Evolutionary conservation across 2,797 vertebrate species (phyloP).

Genomic region (Macroramphosus scolopax): DNA sequence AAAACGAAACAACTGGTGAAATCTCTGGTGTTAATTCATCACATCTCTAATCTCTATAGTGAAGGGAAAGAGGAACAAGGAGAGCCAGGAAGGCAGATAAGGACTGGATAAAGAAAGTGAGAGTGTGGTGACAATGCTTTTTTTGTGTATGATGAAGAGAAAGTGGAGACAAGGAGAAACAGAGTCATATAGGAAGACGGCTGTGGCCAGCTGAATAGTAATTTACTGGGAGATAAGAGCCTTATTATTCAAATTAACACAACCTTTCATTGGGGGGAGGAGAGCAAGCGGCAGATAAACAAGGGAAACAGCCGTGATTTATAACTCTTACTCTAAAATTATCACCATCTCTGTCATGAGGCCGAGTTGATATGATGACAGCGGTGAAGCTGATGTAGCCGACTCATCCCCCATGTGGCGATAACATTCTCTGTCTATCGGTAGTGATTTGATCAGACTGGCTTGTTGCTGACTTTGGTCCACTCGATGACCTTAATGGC

Average conservation of each 20-base stretch:
- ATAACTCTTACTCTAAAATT: constrained; percentile 47
- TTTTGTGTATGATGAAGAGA: constrained; percentile 39
- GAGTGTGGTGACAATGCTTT: constrained; percentile 1
- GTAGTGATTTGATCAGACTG: constrained; percentile 7
- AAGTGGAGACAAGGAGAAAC: constrained; percentile 20
- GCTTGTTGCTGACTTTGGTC: constrained; percentile 46
- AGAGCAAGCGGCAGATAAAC: constrained; percentile 35
- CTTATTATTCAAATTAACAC: constrained; percentile 68
- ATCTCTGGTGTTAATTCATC: too few relatives aligned
- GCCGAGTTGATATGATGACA: constrained; percentile 44
- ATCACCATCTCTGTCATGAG: constrained; percentile 50
- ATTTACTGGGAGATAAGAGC: constrained; percentile 60
- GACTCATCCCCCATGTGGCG: constrained; percentile 23
- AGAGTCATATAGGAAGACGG: constrained; percentile 32
- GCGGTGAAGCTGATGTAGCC: constrained; percentile 47
- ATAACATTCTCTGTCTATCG: constrained; percentile 34
- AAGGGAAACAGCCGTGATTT: constrained; percentile 42
- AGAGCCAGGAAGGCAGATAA: constrained; percentile 46
- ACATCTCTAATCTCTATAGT: constrained; percentile 5
- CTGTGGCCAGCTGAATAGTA: constrained; percentile 43
- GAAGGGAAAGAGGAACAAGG: constrained; percentile 29
- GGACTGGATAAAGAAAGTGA: constrained; percentile 12
- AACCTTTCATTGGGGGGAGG: constrained; percentile 26
- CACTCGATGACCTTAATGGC: constrained; percentile 46
- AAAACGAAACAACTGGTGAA: too few relatives aligned